Evolutionary conservation across 2,888 invertebrate species (phyloP).

Genomic region (Cristatella mucedo): DNA sequence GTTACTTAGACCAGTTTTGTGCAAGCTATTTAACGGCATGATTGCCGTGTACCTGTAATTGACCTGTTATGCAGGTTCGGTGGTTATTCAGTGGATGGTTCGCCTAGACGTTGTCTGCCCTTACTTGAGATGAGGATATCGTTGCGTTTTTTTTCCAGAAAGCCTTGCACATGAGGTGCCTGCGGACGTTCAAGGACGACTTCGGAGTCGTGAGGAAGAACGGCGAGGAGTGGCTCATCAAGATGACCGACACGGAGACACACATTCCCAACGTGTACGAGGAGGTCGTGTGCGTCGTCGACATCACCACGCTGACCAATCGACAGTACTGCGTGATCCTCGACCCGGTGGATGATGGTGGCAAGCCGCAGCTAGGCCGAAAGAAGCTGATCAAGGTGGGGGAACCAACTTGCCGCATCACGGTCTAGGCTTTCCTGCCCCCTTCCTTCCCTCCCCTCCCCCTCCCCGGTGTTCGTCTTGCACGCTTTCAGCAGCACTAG

Average conservation of each 20-base stretch:
- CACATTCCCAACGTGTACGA: constrained; percentile 44
- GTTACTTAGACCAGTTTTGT: no score
- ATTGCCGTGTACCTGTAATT: no score
- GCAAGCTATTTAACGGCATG: no score
- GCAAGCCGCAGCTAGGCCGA: constrained; percentile 39
- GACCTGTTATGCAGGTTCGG: no score
- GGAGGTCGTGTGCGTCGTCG: constrained; percentile 38
- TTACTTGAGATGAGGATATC: constrained; percentile 1
- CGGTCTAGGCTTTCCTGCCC: no score
- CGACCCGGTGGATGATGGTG: constrained; percentile 37
- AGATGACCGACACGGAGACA: constrained; percentile 39
- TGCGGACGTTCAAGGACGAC: constrained; percentile 40
- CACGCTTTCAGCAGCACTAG: no score
- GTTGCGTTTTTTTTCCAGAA: constrained; percentile 25
- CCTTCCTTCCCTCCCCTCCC: no score
- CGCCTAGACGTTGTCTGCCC: neutral
- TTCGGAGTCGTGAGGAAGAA: constrained; percentile 38
- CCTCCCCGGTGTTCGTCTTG: no score
- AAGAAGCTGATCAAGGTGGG: constrained; percentile 39
- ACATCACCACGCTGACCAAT: constrained; percentile 41
- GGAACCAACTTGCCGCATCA: no score
- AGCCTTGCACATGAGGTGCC: constrained; percentile 40
- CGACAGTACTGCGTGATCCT: constrained; percentile 42
- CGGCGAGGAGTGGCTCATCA: constrained; percentile 43
- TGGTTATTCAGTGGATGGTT: no score